Percentiles rank a stretch among this genome's conserved stretches.
Conservation (phyloP, 2,797 vertebrate genomes). For the Anisognathus igniventris region DNA sequence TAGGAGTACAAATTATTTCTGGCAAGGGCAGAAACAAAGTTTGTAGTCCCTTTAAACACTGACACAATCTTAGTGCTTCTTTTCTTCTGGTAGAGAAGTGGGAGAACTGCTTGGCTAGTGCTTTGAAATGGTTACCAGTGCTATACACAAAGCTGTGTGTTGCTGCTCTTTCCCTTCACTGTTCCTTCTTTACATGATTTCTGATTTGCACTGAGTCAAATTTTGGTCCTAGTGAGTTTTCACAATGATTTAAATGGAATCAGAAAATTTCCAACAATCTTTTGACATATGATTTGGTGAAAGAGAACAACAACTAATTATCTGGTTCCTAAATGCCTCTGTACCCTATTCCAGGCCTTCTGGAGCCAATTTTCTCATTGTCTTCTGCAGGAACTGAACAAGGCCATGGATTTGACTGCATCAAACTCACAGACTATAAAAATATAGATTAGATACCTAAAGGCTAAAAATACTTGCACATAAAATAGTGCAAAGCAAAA, state of each 20-base stretch:
- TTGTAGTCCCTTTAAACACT: not conserved
- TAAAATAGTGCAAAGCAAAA: not conserved
- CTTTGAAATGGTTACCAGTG: not conserved
- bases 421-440: not conserved
- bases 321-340: not conserved
- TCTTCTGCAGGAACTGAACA: not conserved
- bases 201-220: not conserved
- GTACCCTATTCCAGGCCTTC: not conserved
- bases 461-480: not conserved
- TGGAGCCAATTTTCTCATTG: not conserved
- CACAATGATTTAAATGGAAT: not conserved
- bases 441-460: not conserved
- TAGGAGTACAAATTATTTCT: slow-evolving; percentile 48
- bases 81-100: not conserved
- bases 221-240: not conserved
- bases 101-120: not conserved
- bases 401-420: not conserved
- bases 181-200: not conserved
- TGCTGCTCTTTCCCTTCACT: not conserved
- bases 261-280: not conserved
- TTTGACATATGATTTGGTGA: not conserved
- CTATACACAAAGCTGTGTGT: not conserved
- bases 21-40: slow-evolving; percentile 41
- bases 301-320: not conserved
- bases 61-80: not conserved